These are phyloP conservation scores for Bovichtus diacanthus DNA, from an alignment of 2,797 vertebrate genomes.

Conservation along the genomic window DNA sequence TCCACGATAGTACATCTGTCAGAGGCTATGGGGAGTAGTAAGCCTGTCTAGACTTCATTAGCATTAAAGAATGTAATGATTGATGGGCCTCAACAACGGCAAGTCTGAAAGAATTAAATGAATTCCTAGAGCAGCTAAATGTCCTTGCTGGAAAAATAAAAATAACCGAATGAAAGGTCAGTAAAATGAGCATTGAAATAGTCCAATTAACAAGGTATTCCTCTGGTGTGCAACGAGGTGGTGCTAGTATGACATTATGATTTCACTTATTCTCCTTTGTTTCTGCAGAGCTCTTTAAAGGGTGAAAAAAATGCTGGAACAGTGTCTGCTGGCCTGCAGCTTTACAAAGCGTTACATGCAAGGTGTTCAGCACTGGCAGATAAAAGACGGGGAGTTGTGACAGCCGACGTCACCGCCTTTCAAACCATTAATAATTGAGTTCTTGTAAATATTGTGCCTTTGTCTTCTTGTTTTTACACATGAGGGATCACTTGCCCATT, in stretches of 20 bases:
- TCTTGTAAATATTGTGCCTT: slow-evolving; percentile 69
- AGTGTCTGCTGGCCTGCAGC: slow-evolving; percentile 31
- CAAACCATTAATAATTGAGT: slow-evolving; percentile 73
- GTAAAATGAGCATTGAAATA: slow-evolving; percentile 26
- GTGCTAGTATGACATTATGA: slow-evolving; percentile 43
- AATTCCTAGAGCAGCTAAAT: slow-evolving; percentile 43
- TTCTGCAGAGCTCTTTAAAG: slow-evolving; percentile 24
- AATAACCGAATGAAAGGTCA: slow-evolving; percentile 47
- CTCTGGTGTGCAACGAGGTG: slow-evolving; percentile 30
- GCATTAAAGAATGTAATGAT: slow-evolving; percentile 63
- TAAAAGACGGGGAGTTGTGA: slow-evolving; percentile 56
- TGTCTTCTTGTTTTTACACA: slow-evolving; percentile 55
- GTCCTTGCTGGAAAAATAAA: slow-evolving; percentile 34
- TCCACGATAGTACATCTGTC: slow-evolving; percentile 56
- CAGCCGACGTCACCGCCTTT: slow-evolving; percentile 61
- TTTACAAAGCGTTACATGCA: slow-evolving; percentile 16
- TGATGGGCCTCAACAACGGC: slow-evolving; percentile 45
- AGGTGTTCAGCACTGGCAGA: slow-evolving; percentile 42
- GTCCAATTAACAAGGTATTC: slow-evolving; percentile 45
- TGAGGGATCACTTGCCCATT: slow-evolving; percentile 58
- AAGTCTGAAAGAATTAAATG: slow-evolving; percentile 55
- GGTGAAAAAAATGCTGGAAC: slow-evolving; percentile 29
- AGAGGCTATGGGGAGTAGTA: slow-evolving; percentile 33
- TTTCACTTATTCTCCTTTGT: slow-evolving; percentile 44
- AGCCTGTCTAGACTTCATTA: slow-evolving; percentile 67